phyloP scores from a whole-genome alignment of 1,140 invertebrate species.

The Drosophila elegans region DNA sequence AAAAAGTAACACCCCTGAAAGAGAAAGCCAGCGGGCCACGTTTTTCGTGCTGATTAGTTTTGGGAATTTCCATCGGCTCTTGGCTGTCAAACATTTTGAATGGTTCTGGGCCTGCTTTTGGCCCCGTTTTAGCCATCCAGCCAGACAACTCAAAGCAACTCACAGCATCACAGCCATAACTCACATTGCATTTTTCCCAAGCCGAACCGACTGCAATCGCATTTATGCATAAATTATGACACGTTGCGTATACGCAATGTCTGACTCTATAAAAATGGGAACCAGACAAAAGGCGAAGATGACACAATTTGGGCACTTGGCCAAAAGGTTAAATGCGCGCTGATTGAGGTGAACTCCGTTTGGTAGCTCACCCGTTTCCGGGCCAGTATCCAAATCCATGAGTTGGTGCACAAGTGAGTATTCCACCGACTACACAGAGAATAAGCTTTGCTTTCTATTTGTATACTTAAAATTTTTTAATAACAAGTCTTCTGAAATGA shows the following conservation, averaged over 20 bases:
- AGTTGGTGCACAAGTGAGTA: background rate
- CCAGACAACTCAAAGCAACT: too few species aligned
- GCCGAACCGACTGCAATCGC: slow-evolving; percentile 19
- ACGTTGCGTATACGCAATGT: slow-evolving; percentile 45
- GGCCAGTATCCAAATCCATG: background rate
- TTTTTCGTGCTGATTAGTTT: slow-evolving; percentile 74
- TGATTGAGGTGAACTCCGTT: slow-evolving; percentile 33
- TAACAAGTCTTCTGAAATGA: too few species aligned
- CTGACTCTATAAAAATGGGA: slow-evolving; percentile 19
- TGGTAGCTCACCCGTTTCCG: slow-evolving; percentile 12
- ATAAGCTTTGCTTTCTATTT: too few species aligned
- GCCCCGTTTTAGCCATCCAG: background rate
- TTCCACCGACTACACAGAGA: background rate
- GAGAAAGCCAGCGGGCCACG: slow-evolving; percentile 10
- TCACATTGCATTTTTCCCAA: slow-evolving; percentile 27
- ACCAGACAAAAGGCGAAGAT: slow-evolving; percentile 33
- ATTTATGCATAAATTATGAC: slow-evolving; percentile 41
- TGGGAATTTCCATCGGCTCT: slow-evolving; percentile 68
- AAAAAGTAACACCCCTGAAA: background rate
- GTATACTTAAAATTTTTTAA: too few species aligned
- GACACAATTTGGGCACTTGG: slow-evolving; percentile 48
- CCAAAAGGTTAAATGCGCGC: slow-evolving; percentile 55
- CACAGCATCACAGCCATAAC: slow-evolving; percentile 37
- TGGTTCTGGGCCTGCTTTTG: slow-evolving; percentile 14
- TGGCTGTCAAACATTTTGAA: slow-evolving; percentile 61